phyloP scores from a whole-genome alignment of 1,140 invertebrate species.

The Battus philenor region DNA sequence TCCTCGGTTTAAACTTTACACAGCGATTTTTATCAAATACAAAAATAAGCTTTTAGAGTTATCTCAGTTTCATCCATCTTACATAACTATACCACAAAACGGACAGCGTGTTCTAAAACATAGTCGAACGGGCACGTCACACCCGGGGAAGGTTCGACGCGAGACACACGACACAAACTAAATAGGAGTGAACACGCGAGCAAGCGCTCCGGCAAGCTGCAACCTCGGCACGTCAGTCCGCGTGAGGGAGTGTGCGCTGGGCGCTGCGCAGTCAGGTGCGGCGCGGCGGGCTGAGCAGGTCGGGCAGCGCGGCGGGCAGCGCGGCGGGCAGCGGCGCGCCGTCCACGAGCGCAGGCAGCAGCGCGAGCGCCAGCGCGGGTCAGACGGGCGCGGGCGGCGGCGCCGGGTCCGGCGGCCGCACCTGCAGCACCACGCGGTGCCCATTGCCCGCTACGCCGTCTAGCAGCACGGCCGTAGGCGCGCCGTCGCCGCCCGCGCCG shows the following conservation, averaged over 20 bases:
- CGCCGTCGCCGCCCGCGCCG: conserved; percentile 57
- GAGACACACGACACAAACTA: conserved; percentile 39
- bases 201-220: conserved; percentile 64
- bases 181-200: conserved; percentile 52
- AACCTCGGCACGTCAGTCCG: conserved; percentile 35
- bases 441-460: conserved; percentile 90
- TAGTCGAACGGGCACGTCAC: no score
- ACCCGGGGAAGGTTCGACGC: conserved; percentile 43
- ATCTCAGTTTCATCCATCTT: conserved; percentile 65
- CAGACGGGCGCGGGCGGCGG: conserved; percentile 58
- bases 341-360: conserved; percentile 62
- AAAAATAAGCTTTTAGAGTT: conserved; percentile 74
- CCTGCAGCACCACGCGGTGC: conserved; percentile 92
- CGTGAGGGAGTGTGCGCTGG: not conserved
- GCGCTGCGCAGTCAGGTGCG: conserved; percentile 54
- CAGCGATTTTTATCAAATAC: conserved; percentile 67
- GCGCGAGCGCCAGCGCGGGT: conserved; percentile 68
- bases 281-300: conserved; percentile 67
- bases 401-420: conserved; percentile 61
- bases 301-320: conserved; percentile 69
- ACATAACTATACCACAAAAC: conserved; percentile 54
- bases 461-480: conserved; percentile 88
- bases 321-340: conserved; percentile 60
- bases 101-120: no score
- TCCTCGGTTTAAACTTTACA: conserved; percentile 60